phyloP scores from a whole-genome alignment of 2,888 invertebrate species.

The Hesperia comma region DNA sequence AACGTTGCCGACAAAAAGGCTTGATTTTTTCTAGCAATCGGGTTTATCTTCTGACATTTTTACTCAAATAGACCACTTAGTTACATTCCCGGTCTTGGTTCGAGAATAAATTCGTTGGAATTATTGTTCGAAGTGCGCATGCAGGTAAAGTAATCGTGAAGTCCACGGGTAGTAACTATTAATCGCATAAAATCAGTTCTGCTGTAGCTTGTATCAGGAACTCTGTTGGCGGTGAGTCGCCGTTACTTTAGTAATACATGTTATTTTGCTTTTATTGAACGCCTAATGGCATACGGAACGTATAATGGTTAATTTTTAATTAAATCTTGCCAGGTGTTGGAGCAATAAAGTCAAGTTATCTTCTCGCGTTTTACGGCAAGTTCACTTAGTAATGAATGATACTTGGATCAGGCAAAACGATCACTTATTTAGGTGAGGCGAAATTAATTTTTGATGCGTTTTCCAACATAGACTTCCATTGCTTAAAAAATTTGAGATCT shows the following conservation, averaged over 20 bases:
- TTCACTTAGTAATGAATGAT: background rate
- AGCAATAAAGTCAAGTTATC: conserved; percentile 53
- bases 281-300: conserved; percentile 53
- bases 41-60: conserved; percentile 48
- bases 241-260: conserved; percentile 60
- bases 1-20: conserved; percentile 39
- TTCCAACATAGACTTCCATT: no score
- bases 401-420: conserved; percentile 4
- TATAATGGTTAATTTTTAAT: conserved; percentile 73
- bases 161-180: conserved; percentile 67
- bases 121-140: conserved; percentile 2
- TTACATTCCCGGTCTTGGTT: conserved; percentile 17
- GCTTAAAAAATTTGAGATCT: no score
- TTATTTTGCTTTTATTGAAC: conserved; percentile 72
- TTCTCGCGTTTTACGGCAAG: conserved; percentile 26
- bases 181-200: conserved; percentile 72
- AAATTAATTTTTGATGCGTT: no score
- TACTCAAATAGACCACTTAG: conserved; percentile 47
- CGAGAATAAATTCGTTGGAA: conserved; percentile 19
- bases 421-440: background rate
- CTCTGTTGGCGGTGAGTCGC: conserved; percentile 58
- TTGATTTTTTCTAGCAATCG: conserved; percentile 38
- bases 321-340: conserved; percentile 70
- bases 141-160: conserved; percentile 53
- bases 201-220: conserved; percentile 66